A percentile compares a stretch with the other conserved stretches of the same genome.
phyloP scores from a whole-genome alignment of 1,140 invertebrate species.

The Melitaea cinxia region DNA sequence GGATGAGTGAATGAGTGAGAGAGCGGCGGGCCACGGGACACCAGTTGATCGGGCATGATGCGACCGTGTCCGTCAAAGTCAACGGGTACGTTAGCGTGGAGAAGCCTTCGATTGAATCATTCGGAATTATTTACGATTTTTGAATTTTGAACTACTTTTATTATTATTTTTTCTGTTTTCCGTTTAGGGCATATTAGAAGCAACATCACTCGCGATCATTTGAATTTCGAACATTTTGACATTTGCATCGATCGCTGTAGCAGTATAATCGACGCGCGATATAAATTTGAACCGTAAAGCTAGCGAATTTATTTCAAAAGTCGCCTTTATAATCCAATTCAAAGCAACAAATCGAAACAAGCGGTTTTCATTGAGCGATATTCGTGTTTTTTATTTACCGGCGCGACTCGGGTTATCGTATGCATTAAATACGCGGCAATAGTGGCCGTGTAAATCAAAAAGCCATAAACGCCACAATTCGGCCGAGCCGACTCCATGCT shows the following conservation, averaged over 20 bases:
- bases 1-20: constrained; percentile 57
- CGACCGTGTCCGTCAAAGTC: constrained; percentile 66
- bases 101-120: constrained; percentile 6
- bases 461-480: constrained; percentile 67
- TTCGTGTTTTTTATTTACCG: constrained; percentile 51
- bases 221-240: not conserved
- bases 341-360: constrained; percentile 41
- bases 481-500: constrained; percentile 68
- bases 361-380: constrained; percentile 49
- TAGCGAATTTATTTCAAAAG: constrained; percentile 9
- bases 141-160: not conserved
- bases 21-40: constrained; percentile 54
- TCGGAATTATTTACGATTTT: not conserved
- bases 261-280: not conserved
- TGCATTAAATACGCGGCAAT: constrained; percentile 61
- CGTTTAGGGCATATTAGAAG: not conserved
- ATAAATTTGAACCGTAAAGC: constrained; percentile 9
- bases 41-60: constrained; percentile 74
- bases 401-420: constrained; percentile 54
- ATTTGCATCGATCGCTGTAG: not conserved
- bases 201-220: not conserved
- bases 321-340: constrained; percentile 13
- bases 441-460: constrained; percentile 71
- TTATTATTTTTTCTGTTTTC: not conserved
- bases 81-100: constrained; percentile 43